Conservation (phyloP, 2,797 vertebrate genomes). For the Chelon labrosus region DNA sequence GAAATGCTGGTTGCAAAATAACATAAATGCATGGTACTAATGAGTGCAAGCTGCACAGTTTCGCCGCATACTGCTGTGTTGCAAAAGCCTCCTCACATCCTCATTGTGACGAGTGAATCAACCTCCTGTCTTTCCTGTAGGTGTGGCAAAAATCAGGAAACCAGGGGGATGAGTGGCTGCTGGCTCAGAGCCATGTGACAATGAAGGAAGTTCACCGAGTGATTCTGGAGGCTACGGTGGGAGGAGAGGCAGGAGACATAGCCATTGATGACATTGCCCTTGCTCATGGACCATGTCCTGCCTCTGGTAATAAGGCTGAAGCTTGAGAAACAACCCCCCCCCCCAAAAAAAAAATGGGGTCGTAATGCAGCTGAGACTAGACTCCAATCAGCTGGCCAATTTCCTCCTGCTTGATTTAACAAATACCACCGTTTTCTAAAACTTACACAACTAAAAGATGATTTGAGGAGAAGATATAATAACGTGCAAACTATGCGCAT, state of each 20-base stretch:
- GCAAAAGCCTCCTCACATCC: slow-evolving; percentile 79
- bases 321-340: background rate
- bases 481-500: background rate
- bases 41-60: slow-evolving; percentile 60
- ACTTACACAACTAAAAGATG: too few species aligned
- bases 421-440: too few species aligned
- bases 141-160: slow-evolving; percentile 83
- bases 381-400: too few species aligned
- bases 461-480: background rate
- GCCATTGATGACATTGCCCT: slow-evolving; percentile 83
- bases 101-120: slow-evolving; percentile 76
- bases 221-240: slow-evolving; percentile 80
- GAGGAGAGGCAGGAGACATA: slow-evolving; percentile 81
- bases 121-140: slow-evolving; percentile 76
- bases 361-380: background rate
- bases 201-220: slow-evolving; percentile 78
- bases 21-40: slow-evolving; percentile 46
- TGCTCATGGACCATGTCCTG: slow-evolving; percentile 69
- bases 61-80: slow-evolving; percentile 50
- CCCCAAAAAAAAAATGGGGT: background rate
- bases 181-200: slow-evolving; percentile 76
- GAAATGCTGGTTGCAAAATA: slow-evolving; percentile 77
- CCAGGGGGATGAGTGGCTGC: slow-evolving; percentile 80
- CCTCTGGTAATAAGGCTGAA: slow-evolving; percentile 73
- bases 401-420: too few species aligned